Evolutionary conservation across 2,113 vertebrate genomes (phyloP).

Genomic region (Sylvilagus bachmani): DNA sequence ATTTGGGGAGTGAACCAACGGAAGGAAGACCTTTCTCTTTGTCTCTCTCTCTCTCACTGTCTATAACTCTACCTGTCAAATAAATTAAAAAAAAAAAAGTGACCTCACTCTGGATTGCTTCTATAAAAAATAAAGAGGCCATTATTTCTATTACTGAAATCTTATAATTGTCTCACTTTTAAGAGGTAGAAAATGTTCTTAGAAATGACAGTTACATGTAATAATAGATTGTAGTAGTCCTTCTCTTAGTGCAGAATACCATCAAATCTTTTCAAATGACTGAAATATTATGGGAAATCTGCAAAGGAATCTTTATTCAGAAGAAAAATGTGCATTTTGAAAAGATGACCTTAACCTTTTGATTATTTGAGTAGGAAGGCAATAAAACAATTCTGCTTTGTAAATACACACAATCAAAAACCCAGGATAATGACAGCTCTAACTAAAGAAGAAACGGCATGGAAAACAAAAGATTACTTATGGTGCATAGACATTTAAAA

Average conservation of each 20-base stretch:
- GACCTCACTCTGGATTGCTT: no score
- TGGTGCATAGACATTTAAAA: background rate
- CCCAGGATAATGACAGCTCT: background rate
- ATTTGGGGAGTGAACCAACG: no score
- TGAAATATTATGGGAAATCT: background rate
- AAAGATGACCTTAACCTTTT: conserved; percentile 16
- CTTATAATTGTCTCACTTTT: background rate
- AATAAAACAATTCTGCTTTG: background rate
- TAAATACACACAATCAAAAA: background rate
- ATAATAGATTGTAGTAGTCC: background rate
- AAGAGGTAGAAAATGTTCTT: background rate
- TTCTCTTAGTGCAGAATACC: background rate
- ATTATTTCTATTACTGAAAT: background rate
- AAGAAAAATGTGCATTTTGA: background rate
- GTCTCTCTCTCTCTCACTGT: no score
- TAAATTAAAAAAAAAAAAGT: no score
- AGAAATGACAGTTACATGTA: background rate
- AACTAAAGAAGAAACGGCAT: background rate
- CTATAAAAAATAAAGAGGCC: background rate
- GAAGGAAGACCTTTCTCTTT: no score
- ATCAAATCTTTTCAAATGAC: conserved; percentile 16
- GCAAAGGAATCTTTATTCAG: background rate
- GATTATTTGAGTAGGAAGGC: background rate
- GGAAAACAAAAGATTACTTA: conserved; percentile 31
- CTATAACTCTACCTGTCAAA: no score